These are phyloP conservation scores for Drosophila pseudoobscura DNA, from an alignment of 1,140 invertebrate species.

Conservation along the genomic window DNA sequence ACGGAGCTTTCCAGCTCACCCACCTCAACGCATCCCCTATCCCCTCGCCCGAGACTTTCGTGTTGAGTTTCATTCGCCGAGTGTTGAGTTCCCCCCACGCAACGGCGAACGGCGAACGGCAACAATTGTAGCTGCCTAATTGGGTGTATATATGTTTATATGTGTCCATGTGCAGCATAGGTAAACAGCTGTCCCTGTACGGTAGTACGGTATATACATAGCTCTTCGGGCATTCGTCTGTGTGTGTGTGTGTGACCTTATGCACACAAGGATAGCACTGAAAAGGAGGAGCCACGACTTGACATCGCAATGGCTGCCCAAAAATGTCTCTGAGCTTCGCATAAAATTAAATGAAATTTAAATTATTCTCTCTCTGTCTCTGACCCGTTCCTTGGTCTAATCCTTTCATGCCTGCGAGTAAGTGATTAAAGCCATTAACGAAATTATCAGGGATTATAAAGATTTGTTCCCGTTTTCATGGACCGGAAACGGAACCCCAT, in stretches of 20 bases:
- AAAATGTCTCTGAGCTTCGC: conserved; percentile 30
- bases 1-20: conserved; percentile 50
- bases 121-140: conserved; percentile 81
- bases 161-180: conserved; percentile 48
- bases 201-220: background rate
- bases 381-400: conserved; percentile 22
- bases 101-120: conserved; percentile 35
- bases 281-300: conserved; percentile 66
- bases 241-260: conserved; percentile 46
- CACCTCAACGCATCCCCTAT: conserved; percentile 20
- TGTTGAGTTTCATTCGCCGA: conserved; percentile 59
- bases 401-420: conserved; percentile 66
- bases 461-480: conserved; percentile 72
- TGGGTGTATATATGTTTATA: conserved; percentile 64
- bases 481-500: conserved; percentile 26
- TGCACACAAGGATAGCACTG: conserved; percentile 37
- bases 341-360: conserved; percentile 60
- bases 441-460: conserved; percentile 82
- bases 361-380: conserved; percentile 24
- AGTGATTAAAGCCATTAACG: conserved; percentile 83
- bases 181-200: conserved; percentile 53
- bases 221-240: conserved; percentile 3
- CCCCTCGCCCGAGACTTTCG: conserved; percentile 37
- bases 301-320: conserved; percentile 60
- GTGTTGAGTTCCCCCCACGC: conserved; percentile 56